Conservation (phyloP, 1,140 invertebrate genomes). For the Lepidurus packardi region DNA sequence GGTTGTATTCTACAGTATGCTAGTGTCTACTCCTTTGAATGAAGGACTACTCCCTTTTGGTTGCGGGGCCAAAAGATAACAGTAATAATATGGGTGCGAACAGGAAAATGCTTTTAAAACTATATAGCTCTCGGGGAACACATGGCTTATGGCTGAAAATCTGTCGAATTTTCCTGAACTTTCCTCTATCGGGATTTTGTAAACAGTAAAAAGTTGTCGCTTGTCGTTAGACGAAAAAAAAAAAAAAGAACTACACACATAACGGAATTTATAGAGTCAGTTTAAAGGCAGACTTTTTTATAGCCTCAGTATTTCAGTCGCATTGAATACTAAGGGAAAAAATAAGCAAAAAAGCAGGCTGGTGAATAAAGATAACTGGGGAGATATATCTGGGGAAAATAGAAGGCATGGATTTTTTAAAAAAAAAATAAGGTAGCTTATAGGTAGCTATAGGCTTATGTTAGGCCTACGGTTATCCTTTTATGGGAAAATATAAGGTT, state of each 20-base stretch:
- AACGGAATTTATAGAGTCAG: slow-evolving; percentile 15
- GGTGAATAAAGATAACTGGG: background rate
- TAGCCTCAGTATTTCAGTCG: background rate
- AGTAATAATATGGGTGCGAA: slow-evolving; percentile 18
- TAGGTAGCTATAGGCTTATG: background rate
- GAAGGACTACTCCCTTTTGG: background rate
- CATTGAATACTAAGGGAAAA: background rate
- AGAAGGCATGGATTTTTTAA: background rate
- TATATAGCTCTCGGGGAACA: background rate
- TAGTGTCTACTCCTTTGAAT: background rate
- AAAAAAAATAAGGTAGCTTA: background rate
- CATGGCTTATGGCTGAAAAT: slow-evolving; percentile 5
- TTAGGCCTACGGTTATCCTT: background rate
- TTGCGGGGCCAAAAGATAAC: background rate
- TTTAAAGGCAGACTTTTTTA: background rate
- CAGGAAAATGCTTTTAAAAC: slow-evolving; percentile 19
- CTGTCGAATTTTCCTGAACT: background rate
- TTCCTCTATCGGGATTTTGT: background rate
- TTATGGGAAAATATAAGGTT: background rate
- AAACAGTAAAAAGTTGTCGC: background rate
- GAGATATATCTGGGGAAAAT: background rate
- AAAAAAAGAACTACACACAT: background rate
- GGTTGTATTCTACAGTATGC: background rate
- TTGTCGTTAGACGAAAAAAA: background rate
- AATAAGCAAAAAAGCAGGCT: background rate